Evolutionary conservation across 2,888 invertebrate genomes (phyloP), one percentile per base, ranked within the genome.

Genomic region (Mythimna pallens): DNA sequence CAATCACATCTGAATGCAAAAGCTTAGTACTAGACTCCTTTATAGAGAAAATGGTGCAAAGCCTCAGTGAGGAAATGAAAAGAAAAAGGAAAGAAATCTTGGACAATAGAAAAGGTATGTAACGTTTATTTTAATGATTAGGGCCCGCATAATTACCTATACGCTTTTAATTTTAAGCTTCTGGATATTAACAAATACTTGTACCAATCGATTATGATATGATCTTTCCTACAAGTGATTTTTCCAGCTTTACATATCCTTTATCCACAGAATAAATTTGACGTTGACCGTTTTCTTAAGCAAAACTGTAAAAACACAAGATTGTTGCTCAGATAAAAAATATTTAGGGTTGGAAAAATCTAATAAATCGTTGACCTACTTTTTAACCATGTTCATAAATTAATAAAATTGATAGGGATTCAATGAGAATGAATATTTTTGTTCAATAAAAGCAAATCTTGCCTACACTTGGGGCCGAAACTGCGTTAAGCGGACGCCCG

Each of bases 21-120:
- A 97, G 97, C 50, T 90, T 97, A 71, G 97, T 97, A 6, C 87
- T 98, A 72, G 98, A 98, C 87, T 97, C 97, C 80, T 97, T 98
- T 83, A 98, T 98, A 68, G 97, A 97, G 40, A 97, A 97, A 92
- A 97, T 98, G 96, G 96, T 97, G 25, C 96, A 97, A 81, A 97
- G 95, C 81, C 93, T 97, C 40, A 96, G 97, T 12, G 95, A 96
- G 1, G 97, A 97, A n/a, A 93, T 97, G 89, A 97, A 97, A 89
- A 88, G 91, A 55, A 97, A 96, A 79, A 93, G 98, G 72, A 92
- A 94, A 74, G 94, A 97, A 64, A 89, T 97, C 36, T 93, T 97
- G 0, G 92, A 93, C 57, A 92, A 92, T 70, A 93, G 97, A 89
- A 91, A 94, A 93, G 96, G 94, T 96, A 90, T 75, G 75, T 55